Conservation (phyloP, 64 coral and sea anemone genomes). For the Pachyseris speciosa region DNA sequence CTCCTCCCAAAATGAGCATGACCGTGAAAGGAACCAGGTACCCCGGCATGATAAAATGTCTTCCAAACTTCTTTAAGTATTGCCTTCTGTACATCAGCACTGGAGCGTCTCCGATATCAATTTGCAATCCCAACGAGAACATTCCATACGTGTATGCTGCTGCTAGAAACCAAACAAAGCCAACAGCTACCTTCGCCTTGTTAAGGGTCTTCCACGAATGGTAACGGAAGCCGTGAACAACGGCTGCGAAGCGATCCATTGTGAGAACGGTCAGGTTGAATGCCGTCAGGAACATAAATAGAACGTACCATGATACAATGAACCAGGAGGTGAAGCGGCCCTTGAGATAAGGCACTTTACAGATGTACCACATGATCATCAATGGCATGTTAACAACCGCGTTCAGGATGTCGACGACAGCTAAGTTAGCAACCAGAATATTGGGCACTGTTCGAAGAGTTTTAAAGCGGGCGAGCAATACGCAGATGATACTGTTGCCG, state of each 20-base stretch:
- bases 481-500: slow-evolving; percentile 51
- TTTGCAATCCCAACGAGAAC: slow-evolving; percentile 65
- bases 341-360: slow-evolving; percentile 31
- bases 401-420: slow-evolving; percentile 62
- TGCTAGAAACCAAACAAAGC: slow-evolving; percentile 42
- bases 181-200: slow-evolving; percentile 62
- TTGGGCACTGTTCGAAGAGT: slow-evolving; percentile 70
- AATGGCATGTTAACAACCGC: slow-evolving; percentile 65
- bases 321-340: slow-evolving; percentile 54
- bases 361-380: slow-evolving; percentile 73
- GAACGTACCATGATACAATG: slow-evolving; percentile 46
- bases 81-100: slow-evolving; percentile 64
- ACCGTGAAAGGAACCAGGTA: slow-evolving; percentile 55
- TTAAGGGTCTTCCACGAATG: slow-evolving; percentile 74
- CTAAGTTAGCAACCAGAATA: slow-evolving; percentile 68
- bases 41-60: slow-evolving; percentile 63
- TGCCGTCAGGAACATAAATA: slow-evolving; percentile 71
- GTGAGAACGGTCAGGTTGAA: slow-evolving; percentile 60
- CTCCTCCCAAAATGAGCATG: slow-evolving; percentile 44
- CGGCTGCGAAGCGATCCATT: slow-evolving; percentile 81
- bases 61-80: slow-evolving; percentile 74
- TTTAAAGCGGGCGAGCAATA: slow-evolving; percentile 44
- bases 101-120: slow-evolving; percentile 69
- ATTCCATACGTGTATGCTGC: slow-evolving; percentile 40
- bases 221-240: slow-evolving; percentile 74